Conservation (phyloP, 53 echinoderm and acorn worm genomes). For the Luidia sarsii region DNA sequence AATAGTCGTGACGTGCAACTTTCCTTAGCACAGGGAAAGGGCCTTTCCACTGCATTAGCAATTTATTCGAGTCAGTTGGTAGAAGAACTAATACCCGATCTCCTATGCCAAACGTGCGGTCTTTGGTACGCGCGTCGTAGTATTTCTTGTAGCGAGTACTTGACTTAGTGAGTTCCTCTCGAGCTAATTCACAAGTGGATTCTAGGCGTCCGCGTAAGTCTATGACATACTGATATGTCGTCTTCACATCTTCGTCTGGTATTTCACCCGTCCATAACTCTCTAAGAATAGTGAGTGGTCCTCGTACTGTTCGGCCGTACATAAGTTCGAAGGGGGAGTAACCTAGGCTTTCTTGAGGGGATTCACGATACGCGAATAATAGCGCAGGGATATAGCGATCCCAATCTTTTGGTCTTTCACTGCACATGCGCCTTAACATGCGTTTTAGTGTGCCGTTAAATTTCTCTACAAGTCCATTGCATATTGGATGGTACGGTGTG, state of each 20-base stretch:
- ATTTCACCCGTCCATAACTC: conserved; percentile 46
- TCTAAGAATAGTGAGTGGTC: conserved; percentile 49
- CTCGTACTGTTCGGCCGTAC: conserved; percentile 52
- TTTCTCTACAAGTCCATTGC: conserved; percentile 55
- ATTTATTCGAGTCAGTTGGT: conserved; percentile 63
- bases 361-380: conserved; percentile 51
- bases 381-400: conserved; percentile 40
- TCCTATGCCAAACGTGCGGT: conserved; percentile 44
- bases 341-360: conserved; percentile 48
- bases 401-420: conserved; percentile 60
- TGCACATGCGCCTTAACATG: conserved; percentile 47
- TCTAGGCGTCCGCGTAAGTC: conserved; percentile 55
- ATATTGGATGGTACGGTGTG: conserved; percentile 56
- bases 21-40: conserved; percentile 48
- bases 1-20: conserved; percentile 11
- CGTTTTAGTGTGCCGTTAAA: conserved; percentile 52
- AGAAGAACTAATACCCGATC: conserved; percentile 60
- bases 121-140: conserved; percentile 44
- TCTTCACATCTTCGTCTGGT: conserved; percentile 28
- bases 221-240: conserved; percentile 58
- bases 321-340: conserved; percentile 60
- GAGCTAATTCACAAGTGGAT: conserved; percentile 49
- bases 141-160: background rate
- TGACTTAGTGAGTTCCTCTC: conserved; percentile 1
- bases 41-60: conserved; percentile 68